These are phyloP conservation scores for Balanococcus diminutus DNA, from an alignment of 2,888 invertebrate species.

Conservation along the genomic window DNA sequence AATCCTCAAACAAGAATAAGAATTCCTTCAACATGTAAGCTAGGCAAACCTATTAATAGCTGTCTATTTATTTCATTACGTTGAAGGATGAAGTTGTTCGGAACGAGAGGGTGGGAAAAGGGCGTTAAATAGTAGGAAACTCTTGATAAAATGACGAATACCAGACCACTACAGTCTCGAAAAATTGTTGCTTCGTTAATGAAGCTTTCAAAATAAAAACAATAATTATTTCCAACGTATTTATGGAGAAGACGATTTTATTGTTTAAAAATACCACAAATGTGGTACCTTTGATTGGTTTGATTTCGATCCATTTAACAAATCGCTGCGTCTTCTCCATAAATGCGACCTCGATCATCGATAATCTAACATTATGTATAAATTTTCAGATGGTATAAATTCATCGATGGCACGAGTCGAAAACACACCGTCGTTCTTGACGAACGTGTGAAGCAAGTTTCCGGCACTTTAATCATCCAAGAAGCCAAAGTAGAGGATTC, in stretches of 20 bases:
- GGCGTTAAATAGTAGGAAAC: not conserved
- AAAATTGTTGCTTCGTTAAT: not conserved
- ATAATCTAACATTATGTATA: not conserved
- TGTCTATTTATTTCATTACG: not conserved
- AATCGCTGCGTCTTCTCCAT: not conserved
- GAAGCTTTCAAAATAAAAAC: not conserved
- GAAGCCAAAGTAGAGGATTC: conserved; percentile 91
- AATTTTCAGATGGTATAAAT: conserved; percentile 87
- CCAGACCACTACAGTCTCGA: not conserved
- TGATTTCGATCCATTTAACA: not conserved
- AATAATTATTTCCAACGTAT: not conserved
- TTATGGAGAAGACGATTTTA: not conserved
- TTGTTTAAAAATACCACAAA: not conserved
- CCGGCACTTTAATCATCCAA: conserved; percentile 90
- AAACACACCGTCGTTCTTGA: conserved; percentile 88
- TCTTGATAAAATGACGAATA: not conserved
- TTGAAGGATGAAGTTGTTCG: not conserved
- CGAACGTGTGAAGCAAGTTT: conserved; percentile 89
- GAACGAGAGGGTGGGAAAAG: not conserved
- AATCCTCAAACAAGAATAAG: too few relatives aligned
- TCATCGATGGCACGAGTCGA: conserved; percentile 82
- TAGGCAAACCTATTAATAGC: not conserved
- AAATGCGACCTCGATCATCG: not conserved
- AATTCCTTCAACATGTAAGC: not conserved
- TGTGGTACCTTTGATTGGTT: not conserved